phyloP scores from a whole-genome alignment of 2,113 vertebrate genomes.

The Ardeotis arabs region DNA sequence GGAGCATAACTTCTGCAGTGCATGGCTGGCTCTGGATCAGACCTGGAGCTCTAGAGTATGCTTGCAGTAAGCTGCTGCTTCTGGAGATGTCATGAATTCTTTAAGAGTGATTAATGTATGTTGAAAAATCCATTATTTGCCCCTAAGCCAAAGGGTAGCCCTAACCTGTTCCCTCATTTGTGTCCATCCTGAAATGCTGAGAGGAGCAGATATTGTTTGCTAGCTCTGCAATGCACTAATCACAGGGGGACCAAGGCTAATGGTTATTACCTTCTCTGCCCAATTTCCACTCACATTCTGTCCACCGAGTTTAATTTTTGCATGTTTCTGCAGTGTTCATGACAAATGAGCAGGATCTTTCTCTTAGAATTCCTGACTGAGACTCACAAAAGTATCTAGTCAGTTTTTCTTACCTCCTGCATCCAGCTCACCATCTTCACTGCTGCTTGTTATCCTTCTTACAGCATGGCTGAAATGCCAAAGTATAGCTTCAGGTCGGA shows the following conservation, averaged over 20 bases:
- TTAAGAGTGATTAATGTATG: neutral
- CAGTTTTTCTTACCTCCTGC: neutral
- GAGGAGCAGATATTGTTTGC: too few relatives aligned
- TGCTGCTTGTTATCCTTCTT: neutral
- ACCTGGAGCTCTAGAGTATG: neutral
- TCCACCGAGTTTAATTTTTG: neutral
- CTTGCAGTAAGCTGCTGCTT: neutral
- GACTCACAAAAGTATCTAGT: neutral
- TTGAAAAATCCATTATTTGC: neutral
- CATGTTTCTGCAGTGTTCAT: neutral
- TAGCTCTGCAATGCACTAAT: neutral
- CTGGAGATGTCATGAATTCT: neutral
- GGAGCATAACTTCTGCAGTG: neutral
- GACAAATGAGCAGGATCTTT: neutral
- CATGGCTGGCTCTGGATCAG: neutral
- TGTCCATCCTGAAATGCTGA: neutral
- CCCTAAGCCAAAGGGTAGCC: neutral
- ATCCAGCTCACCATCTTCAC: neutral
- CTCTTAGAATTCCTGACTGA: neutral
- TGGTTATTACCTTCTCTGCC: neutral
- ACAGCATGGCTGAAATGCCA: neutral
- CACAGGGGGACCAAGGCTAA: neutral
- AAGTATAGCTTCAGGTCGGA: neutral
- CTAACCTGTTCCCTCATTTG: neutral
- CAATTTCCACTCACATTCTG: accelerated